Evolutionary conservation across 2,888 invertebrate genomes (phyloP).

Genomic region (Cerastoderma edule): DNA sequence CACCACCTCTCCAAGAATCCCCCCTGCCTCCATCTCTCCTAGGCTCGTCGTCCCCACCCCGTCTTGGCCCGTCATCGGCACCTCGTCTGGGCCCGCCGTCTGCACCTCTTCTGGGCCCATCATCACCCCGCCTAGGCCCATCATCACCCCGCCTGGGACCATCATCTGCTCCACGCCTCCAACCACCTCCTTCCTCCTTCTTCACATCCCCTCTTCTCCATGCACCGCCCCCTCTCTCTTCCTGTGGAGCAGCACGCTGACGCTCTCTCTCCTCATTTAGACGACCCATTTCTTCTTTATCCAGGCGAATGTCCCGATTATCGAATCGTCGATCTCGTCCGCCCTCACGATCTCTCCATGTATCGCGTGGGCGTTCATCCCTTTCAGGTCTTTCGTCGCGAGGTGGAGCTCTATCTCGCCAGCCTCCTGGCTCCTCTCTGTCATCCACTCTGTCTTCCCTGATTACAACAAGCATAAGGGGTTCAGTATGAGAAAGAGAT

Average conservation of each 20-base stretch:
- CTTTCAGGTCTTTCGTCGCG: conserved; percentile 36
- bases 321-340: conserved; percentile 54
- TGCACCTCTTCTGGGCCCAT: conserved; percentile 35
- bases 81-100: conserved; percentile 32
- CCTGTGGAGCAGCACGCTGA: conserved; percentile 24
- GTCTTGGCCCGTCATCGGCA: conserved; percentile 12
- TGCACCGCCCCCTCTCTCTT: conserved; percentile 32
- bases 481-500: too few relatives aligned
- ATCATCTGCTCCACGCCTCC: conserved; percentile 35
- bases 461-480: too few relatives aligned
- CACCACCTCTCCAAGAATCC: conserved; percentile 33
- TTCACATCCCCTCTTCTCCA: conserved; percentile 45
- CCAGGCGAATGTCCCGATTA: conserved; percentile 55
- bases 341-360: conserved; percentile 51
- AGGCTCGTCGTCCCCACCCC: conserved; percentile 14
- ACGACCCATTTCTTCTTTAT: conserved; percentile 55
- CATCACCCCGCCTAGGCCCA: conserved; percentile 35
- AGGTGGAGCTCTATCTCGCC: conserved; percentile 49
- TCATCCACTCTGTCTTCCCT: conserved; percentile 27
- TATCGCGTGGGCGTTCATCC: conserved; percentile 41
- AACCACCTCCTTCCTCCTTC: conserved; percentile 33
- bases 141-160: conserved; percentile 25
- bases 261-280: conserved; percentile 45
- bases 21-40: conserved; percentile 31
- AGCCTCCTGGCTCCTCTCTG: conserved; percentile 42